Percentiles rank a stretch among this genome's conserved stretches.
These are phyloP conservation scores for Eretmochelys imbricata DNA, from an alignment of 2,113 vertebrate species.

Conservation along the genomic window DNA sequence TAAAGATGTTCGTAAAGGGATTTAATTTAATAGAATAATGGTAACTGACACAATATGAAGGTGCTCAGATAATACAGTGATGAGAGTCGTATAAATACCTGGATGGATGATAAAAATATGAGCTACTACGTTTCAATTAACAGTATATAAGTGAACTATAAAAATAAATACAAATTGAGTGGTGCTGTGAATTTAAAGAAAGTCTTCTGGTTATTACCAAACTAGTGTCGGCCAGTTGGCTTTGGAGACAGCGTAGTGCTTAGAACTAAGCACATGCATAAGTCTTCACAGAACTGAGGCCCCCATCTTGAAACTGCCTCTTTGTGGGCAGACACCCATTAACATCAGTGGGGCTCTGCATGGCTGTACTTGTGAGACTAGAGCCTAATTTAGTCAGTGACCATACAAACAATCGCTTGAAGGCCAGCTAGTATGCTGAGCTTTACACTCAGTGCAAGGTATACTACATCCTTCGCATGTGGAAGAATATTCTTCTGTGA, in stretches of 20 bases:
- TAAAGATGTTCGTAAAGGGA: conserved; percentile 70
- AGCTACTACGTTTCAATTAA: background rate
- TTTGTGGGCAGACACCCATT: background rate
- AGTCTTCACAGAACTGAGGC: fast-evolving
- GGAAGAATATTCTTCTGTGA: background rate
- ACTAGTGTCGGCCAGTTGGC: background rate
- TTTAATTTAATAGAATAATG: conserved; percentile 76
- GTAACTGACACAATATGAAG: conserved; percentile 70
- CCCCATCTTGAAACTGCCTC: background rate
- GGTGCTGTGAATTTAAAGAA: background rate
- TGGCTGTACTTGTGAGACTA: fast-evolving
- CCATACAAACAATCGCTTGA: background rate
- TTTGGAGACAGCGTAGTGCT: background rate
- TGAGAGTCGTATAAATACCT: background rate
- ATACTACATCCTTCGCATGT: background rate
- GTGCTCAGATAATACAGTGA: conserved; percentile 39
- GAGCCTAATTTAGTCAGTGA: background rate
- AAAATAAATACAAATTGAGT: conserved; percentile 26
- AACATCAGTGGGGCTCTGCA: background rate
- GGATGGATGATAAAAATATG: conserved; percentile 37
- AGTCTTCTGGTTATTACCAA: background rate
- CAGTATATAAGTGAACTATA: background rate
- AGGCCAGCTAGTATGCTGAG: background rate
- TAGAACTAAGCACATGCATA: background rate
- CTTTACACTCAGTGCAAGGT: too few species aligned